A percentile compares a stretch with the other conserved stretches of the same genome.
These are phyloP conservation scores for Ochlodes sylvanus DNA, from an alignment of 2,888 invertebrate species.

Conservation along the genomic window DNA sequence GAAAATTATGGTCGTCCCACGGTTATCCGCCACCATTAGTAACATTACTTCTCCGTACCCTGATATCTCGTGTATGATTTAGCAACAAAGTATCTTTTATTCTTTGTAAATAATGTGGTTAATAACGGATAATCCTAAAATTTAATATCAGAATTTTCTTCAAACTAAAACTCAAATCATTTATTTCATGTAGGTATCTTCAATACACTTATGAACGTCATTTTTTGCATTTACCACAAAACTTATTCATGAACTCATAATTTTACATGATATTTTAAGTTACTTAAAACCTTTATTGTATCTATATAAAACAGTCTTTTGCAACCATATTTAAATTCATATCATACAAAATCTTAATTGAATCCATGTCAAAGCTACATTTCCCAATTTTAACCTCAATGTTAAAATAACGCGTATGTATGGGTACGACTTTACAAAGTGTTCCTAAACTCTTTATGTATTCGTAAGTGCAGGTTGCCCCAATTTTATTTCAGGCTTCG, in stretches of 20 bases:
- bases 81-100: constrained; percentile 46
- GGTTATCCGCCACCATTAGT: constrained; percentile 72
- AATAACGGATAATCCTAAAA: no score
- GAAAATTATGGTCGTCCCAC: constrained; percentile 75
- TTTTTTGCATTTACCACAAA: no score
- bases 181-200: no score
- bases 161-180: no score
- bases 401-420: background rate
- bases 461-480: constrained; percentile 15
- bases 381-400: background rate
- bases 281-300: no score
- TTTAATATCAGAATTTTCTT: no score
- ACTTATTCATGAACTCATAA: no score
- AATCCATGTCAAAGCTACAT: background rate
- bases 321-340: no score
- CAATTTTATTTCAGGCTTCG: constrained; percentile 9
- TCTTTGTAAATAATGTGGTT: constrained; percentile 22
- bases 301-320: no score
- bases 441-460: constrained; percentile 12
- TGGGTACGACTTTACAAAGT: background rate
- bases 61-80: constrained; percentile 58
- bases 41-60: constrained; percentile 66
- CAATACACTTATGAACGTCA: no score
- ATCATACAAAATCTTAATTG: no score
- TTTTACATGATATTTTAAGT: no score